Evolutionary conservation across 2,113 vertebrate genomes (phyloP).

Genomic region (Cryptotis parvus): DNA sequence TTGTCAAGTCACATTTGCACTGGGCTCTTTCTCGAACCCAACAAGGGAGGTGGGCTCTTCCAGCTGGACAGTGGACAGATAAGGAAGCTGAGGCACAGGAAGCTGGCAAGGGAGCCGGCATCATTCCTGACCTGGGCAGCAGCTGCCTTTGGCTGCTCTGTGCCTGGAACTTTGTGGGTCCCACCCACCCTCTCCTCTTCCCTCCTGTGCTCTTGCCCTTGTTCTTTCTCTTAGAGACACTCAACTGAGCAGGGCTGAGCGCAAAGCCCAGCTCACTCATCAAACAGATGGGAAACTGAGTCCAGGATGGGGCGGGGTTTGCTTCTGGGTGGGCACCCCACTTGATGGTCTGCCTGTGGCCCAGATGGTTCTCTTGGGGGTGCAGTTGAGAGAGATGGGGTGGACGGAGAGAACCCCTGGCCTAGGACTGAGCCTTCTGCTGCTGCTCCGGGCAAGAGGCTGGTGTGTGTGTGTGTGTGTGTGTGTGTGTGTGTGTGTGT

Average conservation of each 20-base stretch:
- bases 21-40: background rate
- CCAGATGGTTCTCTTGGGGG: background rate
- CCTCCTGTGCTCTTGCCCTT: background rate
- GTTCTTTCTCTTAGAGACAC: background rate
- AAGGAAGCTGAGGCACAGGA: background rate
- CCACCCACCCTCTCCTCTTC: accelerated
- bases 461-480: too few species aligned
- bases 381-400: accelerated
- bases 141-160: background rate
- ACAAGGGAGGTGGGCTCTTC: accelerated
- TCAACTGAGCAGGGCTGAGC: background rate
- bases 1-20: accelerated
- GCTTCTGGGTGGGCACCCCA: background rate
- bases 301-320: background rate
- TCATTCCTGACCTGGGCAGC: background rate
- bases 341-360: background rate
- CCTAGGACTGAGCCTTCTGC: background rate
- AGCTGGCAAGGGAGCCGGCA: too few species aligned
- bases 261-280: background rate
- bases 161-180: background rate
- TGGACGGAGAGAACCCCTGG: background rate
- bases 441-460: background rate
- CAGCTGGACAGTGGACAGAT: background rate
- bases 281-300: conserved; percentile 25
- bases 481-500: too few species aligned